phyloP scores from a whole-genome alignment of 1,140 invertebrate genomes.

The Brachionus rubens region DNA sequence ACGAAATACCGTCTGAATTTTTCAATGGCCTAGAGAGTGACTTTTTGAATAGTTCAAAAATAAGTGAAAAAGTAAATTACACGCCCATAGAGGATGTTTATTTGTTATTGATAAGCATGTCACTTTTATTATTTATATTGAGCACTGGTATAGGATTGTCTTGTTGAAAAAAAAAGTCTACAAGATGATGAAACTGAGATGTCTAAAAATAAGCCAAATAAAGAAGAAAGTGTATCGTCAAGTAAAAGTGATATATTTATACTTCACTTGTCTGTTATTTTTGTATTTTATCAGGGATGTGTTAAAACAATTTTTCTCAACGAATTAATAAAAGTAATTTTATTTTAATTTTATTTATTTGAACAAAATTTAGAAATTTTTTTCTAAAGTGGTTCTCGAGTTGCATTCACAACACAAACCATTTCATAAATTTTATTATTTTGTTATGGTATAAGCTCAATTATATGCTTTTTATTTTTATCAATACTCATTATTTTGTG shows the following conservation, averaged over 20 bases:
- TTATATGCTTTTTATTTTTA: background rate
- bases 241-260: background rate
- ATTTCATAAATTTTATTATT: background rate
- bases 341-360: background rate
- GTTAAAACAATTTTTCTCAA: conserved; percentile 6
- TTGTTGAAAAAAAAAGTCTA: background rate
- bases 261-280: background rate
- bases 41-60: no score
- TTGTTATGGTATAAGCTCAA: conserved; percentile 11
- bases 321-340: conserved; percentile 23
- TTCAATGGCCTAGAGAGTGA: no score
- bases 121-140: background rate
- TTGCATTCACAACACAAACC: background rate
- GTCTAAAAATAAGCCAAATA: no score
- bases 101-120: background rate
- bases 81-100: background rate
- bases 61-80: no score
- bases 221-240: no score
- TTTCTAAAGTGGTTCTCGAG: conserved; percentile 6
- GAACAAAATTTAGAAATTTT: background rate
- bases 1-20: no score
- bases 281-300: conserved; percentile 14
- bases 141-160: background rate
- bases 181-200: no score
- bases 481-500: conserved; percentile 1